phyloP scores from a whole-genome alignment of 1,140 invertebrate genomes.

The Scaptomyza pallida region DNA sequence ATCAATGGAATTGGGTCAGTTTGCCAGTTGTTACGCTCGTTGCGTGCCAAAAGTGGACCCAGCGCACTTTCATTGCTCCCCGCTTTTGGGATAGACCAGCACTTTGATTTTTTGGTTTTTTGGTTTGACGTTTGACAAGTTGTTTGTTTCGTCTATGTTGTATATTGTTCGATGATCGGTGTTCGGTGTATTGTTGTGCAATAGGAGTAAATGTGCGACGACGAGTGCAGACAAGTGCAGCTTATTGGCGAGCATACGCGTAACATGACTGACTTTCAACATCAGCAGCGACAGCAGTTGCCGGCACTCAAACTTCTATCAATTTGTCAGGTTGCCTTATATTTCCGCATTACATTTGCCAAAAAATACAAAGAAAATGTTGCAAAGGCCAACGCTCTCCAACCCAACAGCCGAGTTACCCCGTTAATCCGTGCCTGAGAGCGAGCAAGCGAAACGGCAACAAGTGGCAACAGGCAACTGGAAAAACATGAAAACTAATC shows the following conservation, averaged over 20 bases:
- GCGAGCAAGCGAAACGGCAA: slow-evolving; percentile 39
- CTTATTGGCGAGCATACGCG: slow-evolving; percentile 5
- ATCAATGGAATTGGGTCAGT: slow-evolving; percentile 72
- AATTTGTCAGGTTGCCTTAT: slow-evolving; percentile 37
- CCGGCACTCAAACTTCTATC: slow-evolving; percentile 42
- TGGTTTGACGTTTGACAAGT: slow-evolving; percentile 68
- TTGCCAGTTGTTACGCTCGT: slow-evolving; percentile 63
- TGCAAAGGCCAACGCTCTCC: slow-evolving; percentile 18
- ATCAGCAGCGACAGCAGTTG: slow-evolving; percentile 2
- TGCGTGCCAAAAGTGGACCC: slow-evolving; percentile 56
- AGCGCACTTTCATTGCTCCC: slow-evolving; percentile 66
- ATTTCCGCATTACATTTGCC: slow-evolving; percentile 39
- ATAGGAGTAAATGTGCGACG: background rate
- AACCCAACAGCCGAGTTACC: slow-evolving; percentile 14
- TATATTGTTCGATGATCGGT: slow-evolving; percentile 11
- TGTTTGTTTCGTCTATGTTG: slow-evolving; percentile 32
- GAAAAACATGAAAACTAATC: slow-evolving; percentile 44
- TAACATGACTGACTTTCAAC: slow-evolving; percentile 22
- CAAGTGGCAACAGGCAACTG: slow-evolving; percentile 37
- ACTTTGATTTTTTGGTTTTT: slow-evolving; percentile 52
- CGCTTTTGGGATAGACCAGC: slow-evolving; percentile 52
- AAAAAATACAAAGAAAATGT: background rate
- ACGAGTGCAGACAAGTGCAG: slow-evolving; percentile 34
- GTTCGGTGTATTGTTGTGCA: slow-evolving; percentile 31
- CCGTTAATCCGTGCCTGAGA: slow-evolving; percentile 25